Base-by-base conservation (phyloP, 2,888 invertebrate species). In the Troides aeacus region DNA sequence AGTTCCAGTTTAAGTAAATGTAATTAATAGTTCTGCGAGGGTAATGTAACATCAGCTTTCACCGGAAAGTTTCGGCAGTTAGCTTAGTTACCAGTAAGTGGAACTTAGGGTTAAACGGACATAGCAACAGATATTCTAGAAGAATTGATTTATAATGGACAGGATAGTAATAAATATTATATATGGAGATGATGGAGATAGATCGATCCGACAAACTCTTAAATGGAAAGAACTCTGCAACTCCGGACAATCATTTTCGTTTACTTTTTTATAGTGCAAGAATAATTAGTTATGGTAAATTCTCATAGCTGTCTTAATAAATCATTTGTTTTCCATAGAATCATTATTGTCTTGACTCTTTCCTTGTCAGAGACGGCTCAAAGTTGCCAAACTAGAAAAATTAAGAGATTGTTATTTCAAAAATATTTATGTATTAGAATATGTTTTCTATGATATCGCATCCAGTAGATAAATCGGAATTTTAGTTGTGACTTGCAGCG, bases 401-500 rank as follows among this genome's bases (percentile, higher is more conserved):
- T 39, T 39, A 39, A 4, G 10, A 39, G 39, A 6, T 39, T 10
- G 1, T 39, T 50, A 50, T 21, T 21, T 21, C 15, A 50, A 50
- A 50, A 50, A 50, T 17, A 17, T 17, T 50, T 18, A 15, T 12
- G 18, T 50, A 50, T 50, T 5, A 17, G 2, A 3, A 50, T 17
- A 53, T 12, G 18, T 53, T n/a, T 53, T n/a, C n/a, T 50, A 15
- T 50, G 4, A 56, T 15, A 18, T 21, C 36, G 12, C 18, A 62
- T 62, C 56, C 23, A 56, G 23, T 36, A 21, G 15, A 30, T 57
- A 21, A 46, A 21, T 30, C 24, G 1, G 21, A 21, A 7, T 30
- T 5, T 42, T 36, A n/a, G 23, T 42, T n/a, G 36, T 53, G 50
- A 36, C 64, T 39, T 63, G 50, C 64, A 59, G 50, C 64, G 62